Evolutionary conservation across 2,113 vertebrate species (phyloP).

Genomic region (Rhinoderma darwinii): DNA sequence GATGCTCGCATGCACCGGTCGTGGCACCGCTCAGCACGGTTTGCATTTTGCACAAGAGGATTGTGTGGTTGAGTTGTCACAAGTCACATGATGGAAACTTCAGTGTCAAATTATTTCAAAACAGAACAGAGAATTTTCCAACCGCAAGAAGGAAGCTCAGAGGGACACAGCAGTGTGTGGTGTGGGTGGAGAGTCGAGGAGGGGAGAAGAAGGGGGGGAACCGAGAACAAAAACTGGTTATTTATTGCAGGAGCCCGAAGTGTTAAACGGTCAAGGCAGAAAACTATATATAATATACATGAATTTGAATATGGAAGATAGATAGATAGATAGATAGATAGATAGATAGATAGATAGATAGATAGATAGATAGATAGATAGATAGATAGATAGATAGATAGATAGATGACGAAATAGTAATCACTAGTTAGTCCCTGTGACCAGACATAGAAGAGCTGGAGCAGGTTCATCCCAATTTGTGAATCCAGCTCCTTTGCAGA

Average conservation of each 20-base stretch:
- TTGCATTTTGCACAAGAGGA: constrained; percentile 15
- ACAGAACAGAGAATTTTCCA: constrained; percentile 57
- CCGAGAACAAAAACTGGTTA: background rate
- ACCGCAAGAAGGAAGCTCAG: constrained; percentile 53
- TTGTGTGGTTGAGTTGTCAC: constrained; percentile 31
- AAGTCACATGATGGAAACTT: constrained; percentile 60
- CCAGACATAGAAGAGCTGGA: too few relatives aligned
- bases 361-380: background rate
- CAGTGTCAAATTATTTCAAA: constrained; percentile 51
- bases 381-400: too few relatives aligned
- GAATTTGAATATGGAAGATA: background rate
- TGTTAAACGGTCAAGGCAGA: background rate
- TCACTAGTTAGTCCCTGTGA: too few relatives aligned
- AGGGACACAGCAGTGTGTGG: constrained; percentile 1
- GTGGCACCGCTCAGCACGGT: background rate
- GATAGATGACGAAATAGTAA: too few relatives aligned
- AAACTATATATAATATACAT: background rate
- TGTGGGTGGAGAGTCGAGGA: background rate
- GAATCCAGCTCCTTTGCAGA: too few relatives aligned
- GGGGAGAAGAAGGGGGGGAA: background rate
- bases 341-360: background rate
- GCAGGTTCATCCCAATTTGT: too few relatives aligned
- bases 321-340: background rate
- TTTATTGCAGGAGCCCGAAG: background rate
- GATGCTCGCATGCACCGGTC: background rate